phyloP scores from a whole-genome alignment of 2,113 vertebrate genomes.

The Arothron firmamentum region DNA sequence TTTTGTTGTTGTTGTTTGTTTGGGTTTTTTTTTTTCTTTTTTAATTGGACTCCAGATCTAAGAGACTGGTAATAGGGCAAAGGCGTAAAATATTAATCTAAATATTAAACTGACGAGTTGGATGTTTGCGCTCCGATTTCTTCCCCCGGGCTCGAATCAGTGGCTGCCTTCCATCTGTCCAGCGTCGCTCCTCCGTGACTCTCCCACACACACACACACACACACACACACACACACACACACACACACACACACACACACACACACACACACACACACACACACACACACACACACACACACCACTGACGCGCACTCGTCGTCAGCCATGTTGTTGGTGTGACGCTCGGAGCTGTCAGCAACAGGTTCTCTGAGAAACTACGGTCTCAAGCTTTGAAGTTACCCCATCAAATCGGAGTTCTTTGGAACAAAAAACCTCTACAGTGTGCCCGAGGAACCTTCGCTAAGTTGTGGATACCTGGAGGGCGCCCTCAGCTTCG shows the following conservation, averaged over 20 bases:
- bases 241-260: slow-evolving; percentile 38
- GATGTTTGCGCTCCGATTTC: neutral
- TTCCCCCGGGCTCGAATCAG: slow-evolving; percentile 11
- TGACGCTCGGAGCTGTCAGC: slow-evolving; percentile 70
- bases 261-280: slow-evolving; percentile 25
- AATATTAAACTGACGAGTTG: too few relatives aligned
- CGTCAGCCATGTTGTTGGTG: slow-evolving; percentile 75
- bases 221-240: slow-evolving; percentile 25
- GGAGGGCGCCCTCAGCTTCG: slow-evolving; percentile 4
- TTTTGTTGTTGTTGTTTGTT: too few relatives aligned
- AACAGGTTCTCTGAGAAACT: slow-evolving; percentile 59
- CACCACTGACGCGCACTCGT: slow-evolving; percentile 21
- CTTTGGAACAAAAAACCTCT: neutral
- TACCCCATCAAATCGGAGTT: neutral
- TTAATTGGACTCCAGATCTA: too few relatives aligned
- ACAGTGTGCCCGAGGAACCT: neutral
- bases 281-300: slow-evolving; percentile 43
- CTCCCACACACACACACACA: slow-evolving; percentile 40
- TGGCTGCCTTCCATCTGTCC: slow-evolving; percentile 16
- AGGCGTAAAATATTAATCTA: too few relatives aligned
- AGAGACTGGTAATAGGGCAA: too few relatives aligned
- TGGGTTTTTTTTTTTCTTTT: too few relatives aligned
- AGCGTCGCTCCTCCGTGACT: slow-evolving; percentile 7
- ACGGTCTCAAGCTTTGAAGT: slow-evolving; percentile 12
- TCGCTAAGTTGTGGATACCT: slow-evolving; percentile 6